Evolutionary conservation across 2,888 invertebrate species (phyloP), one percentile per base, ranked within the genome.

Genomic region (Spicauda simplicius): DNA sequence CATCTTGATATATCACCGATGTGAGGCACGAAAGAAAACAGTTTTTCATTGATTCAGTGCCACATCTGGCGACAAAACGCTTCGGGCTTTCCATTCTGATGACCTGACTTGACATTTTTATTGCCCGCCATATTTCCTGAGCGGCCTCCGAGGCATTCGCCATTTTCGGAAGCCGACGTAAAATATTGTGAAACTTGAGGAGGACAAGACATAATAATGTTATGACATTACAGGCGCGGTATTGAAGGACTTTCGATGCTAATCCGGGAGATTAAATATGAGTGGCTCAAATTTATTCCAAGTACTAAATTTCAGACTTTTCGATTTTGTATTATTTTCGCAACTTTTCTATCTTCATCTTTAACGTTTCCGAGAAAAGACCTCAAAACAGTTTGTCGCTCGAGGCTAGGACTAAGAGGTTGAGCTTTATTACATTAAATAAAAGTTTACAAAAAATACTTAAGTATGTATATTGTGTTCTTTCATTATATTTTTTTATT

Each of bases 71-170:
- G 88, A 87, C 87, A 86, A 88, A 91, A 91, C 87, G 92, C 91
- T 87, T 84, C 87, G 84, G 86, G 91, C 89, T 88, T 90, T 90
- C 87, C 87, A 86, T 89, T 88, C 89, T 92, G 92, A 93, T 92
- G 93, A 92, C 93, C 91, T 91, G 91, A 92, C 91, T 91, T 92
- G 93, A 91, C 91, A 92, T 91, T 91, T 92, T 93, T 93, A 92
- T 92, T 91, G 89, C 90, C 79, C 77, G 81, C 90, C 87, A 93
- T 92, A 92, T 91, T 91, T 90, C 80, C 84, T 82, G 79, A 75
- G 71, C 78, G 86, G 87, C 91, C 91, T 91, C 90, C 75, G 76
- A 91, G 91, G 89, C 88, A 86, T 88, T 86, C 84, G 74, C 76
- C 80, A 83, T 79, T 87, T 85, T 81, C 84, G 81, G 83, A 81